Evolutionary conservation across 2,113 vertebrate genomes (phyloP).

Genomic region (Thalassoma bifasciatum): DNA sequence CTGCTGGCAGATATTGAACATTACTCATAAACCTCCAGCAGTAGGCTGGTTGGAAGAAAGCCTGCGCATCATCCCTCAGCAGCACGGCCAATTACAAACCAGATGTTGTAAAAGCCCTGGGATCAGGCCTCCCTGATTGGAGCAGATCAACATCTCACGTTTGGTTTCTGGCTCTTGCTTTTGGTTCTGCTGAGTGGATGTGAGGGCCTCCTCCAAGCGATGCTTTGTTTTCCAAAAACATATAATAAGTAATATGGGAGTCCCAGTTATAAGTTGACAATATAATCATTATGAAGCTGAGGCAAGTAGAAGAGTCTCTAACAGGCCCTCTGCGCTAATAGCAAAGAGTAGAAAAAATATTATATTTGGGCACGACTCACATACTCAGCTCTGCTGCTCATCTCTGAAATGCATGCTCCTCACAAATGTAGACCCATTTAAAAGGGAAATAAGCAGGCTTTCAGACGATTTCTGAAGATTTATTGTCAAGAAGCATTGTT

Average conservation of each 20-base stretch:
- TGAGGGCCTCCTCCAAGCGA: not conserved
- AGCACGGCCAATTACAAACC: slow-evolving; percentile 67
- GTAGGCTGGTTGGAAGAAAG: slow-evolving; percentile 45
- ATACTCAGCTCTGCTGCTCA: too few species aligned
- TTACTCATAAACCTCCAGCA: slow-evolving; percentile 38
- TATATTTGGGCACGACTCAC: too few species aligned
- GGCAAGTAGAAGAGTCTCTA: not conserved
- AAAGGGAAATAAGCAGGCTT: too few species aligned
- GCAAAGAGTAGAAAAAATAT: not conserved
- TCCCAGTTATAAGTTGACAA: not conserved
- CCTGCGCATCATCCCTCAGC: slow-evolving; percentile 52
- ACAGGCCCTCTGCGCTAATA: not conserved
- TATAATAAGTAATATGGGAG: not conserved
- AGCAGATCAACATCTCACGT: slow-evolving; percentile 53
- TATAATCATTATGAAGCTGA: not conserved
- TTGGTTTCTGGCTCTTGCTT: slow-evolving; percentile 32
- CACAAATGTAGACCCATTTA: too few species aligned
- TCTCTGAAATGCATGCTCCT: too few species aligned
- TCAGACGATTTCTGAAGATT: too few species aligned
- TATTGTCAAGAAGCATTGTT: too few species aligned
- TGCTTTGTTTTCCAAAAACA: not conserved
- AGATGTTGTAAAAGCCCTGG: slow-evolving; percentile 57
- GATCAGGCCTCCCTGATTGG: slow-evolving; percentile 63
- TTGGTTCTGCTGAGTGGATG: slow-evolving; percentile 4
- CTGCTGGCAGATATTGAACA: slow-evolving; percentile 40